These are phyloP conservation scores for Andricus curvator DNA, from an alignment of 2,888 invertebrate genomes.

Conservation along the genomic window DNA sequence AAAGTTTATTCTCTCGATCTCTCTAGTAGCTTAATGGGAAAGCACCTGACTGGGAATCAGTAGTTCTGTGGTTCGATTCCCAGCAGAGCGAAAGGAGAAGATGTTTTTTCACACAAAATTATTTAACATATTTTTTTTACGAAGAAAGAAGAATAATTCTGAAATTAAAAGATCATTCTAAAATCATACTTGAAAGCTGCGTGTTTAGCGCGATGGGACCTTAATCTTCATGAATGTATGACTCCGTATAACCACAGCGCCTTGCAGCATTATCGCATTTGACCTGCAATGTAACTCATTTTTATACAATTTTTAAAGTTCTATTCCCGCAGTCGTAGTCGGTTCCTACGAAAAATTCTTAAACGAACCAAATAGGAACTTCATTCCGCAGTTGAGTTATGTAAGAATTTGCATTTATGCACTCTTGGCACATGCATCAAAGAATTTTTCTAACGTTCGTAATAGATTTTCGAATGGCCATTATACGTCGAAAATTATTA, in stretches of 20 bases:
- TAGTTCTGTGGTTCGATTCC: too few relatives aligned
- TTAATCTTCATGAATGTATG: slow-evolving; percentile 26
- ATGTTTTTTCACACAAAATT: too few relatives aligned
- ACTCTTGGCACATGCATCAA: slow-evolving; percentile 32
- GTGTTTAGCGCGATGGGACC: not conserved
- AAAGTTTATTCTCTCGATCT: too few relatives aligned
- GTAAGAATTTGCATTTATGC: slow-evolving; percentile 22
- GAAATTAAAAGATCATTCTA: not conserved
- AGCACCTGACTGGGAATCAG: too few relatives aligned
- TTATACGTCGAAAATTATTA: not conserved
- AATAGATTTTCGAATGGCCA: slow-evolving; percentile 20
- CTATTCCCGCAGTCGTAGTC: not conserved
- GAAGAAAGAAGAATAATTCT: not conserved
- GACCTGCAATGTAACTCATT: slow-evolving; percentile 24
- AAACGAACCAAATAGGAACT: slow-evolving; percentile 31
- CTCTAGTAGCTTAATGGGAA: too few relatives aligned
- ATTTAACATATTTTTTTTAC: not conserved
- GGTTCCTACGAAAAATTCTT: slow-evolving; percentile 16
- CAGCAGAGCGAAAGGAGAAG: too few relatives aligned
- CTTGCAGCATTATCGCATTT: slow-evolving; percentile 24
- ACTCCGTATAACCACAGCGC: slow-evolving; percentile 20
- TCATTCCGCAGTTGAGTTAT: slow-evolving; percentile 22
- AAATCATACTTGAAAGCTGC: not conserved
- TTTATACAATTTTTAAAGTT: slow-evolving; percentile 16
- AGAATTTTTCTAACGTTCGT: slow-evolving; percentile 1